Evolutionary conservation across 2,113 vertebrate genomes (phyloP), one percentile per base, ranked within the genome.

Genomic region (Thalassarche chlororhynchos): DNA sequence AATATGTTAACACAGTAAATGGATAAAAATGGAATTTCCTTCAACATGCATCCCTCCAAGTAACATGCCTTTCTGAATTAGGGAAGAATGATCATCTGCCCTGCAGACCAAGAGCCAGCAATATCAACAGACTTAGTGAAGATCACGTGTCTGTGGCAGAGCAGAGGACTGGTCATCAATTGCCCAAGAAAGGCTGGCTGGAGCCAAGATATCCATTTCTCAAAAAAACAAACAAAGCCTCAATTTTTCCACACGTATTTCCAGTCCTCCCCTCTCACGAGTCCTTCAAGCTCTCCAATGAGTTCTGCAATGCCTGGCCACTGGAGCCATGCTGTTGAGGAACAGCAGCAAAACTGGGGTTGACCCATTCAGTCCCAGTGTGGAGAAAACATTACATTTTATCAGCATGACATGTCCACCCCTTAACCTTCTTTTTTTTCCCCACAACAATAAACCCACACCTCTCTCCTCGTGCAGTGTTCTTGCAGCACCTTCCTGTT

Each of bases 201-300:
- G 92, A 92, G 85, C 51, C 58, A 96, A 91, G 29, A 55, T 51
- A 87, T 21, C 46, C 2, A 42, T 77, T 94, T 80, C 78, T 87
- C 78, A 83, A 85, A 89, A 87, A 69, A 23, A 3, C 49, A 94
- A 89, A 68, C 34, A 40, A 91, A 93, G 46, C 6, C 38, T 91
- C 40, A 87, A 5, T 75, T 96, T 96, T 96, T 95, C 89, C 89
- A 86, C 23, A 31, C 0, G 0, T 47, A 23, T 80, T 93, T 97
- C 90, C 76, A 54, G 70, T 83, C 47, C 19, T 93, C 17, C 29
- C 26, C 28, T 83, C 40, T 93, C 58, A 93, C 0, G 0, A 74
- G 51, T 40, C 13, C 29, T 89, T 26, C 0, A 0, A 54, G 6
- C 0, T 14, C 38, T 84, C 36, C 1, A 79, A 13, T 0, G 0